phyloP scores from a whole-genome alignment of 1,140 invertebrate species.

The Orius insidiosus region DNA sequence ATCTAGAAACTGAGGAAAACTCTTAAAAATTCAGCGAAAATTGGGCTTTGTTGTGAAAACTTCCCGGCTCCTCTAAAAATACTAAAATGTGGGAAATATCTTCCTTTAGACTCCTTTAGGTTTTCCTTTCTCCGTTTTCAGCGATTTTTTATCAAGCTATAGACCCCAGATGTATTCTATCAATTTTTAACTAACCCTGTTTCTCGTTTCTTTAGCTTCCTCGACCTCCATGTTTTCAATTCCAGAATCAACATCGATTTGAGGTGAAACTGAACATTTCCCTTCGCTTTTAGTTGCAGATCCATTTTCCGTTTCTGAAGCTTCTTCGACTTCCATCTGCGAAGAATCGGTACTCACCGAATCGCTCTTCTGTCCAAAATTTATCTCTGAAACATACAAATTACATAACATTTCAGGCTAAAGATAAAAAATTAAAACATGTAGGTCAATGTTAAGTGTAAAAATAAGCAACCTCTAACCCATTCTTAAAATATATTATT shows the following conservation, averaged over 20 bases:
- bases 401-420: too few relatives aligned
- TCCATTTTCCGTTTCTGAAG: constrained; percentile 29
- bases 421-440: not conserved
- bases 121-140: too few relatives aligned
- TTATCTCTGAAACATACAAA: constrained; percentile 7
- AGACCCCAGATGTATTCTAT: not conserved
- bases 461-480: constrained; percentile 3
- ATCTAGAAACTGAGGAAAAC: too few relatives aligned
- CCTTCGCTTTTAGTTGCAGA: constrained; percentile 10
- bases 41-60: too few relatives aligned
- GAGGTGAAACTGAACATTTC: constrained; percentile 21
- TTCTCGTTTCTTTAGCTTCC: constrained; percentile 27
- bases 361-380: constrained; percentile 19
- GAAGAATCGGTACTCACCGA: constrained; percentile 25
- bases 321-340: constrained; percentile 41
- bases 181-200: constrained; percentile 23
- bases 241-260: constrained; percentile 50
- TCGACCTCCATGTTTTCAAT: constrained; percentile 62
- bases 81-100: too few relatives aligned
- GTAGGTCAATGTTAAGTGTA: constrained; percentile 1
- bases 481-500: not conserved
- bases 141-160: too few relatives aligned
- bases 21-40: too few relatives aligned
- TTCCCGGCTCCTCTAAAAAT: too few relatives aligned
- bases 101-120: too few relatives aligned